phyloP scores from a whole-genome alignment of 2,888 invertebrate species.

The Mesorhabditis belari region DNA sequence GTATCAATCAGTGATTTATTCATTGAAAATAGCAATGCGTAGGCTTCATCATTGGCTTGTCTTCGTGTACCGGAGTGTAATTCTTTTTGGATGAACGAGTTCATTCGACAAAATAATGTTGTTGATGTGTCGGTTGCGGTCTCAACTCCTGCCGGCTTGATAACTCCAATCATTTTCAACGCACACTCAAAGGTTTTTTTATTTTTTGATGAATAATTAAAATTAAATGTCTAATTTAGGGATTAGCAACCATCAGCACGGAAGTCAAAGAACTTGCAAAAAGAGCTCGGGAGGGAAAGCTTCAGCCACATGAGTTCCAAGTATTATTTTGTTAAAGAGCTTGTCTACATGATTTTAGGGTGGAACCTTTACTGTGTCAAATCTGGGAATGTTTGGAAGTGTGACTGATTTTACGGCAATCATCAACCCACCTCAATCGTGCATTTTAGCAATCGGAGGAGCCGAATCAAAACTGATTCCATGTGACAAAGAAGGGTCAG shows the following conservation, averaged over 20 bases:
- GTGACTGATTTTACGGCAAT: slow-evolving; percentile 66
- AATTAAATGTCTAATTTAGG: slow-evolving; percentile 16
- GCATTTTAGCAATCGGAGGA: slow-evolving; percentile 64
- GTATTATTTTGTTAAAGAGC: slow-evolving; percentile 7
- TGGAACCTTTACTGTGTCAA: slow-evolving; percentile 61
- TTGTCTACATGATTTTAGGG: slow-evolving; percentile 55
- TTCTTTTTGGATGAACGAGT: slow-evolving; percentile 85
- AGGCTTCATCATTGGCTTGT: slow-evolving; percentile 63
- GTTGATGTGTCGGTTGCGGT: slow-evolving; percentile 97
- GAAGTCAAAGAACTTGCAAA: slow-evolving; percentile 42
- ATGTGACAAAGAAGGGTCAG: slow-evolving; percentile 38
- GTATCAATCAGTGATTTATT: too few relatives aligned
- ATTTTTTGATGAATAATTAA: neutral
- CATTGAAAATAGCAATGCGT: neutral
- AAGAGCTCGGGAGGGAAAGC: slow-evolving; percentile 58
- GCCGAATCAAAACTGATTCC: slow-evolving; percentile 48
- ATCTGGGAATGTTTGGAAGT: slow-evolving; percentile 64
- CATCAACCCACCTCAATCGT: slow-evolving; percentile 69
- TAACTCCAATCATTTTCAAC: slow-evolving; percentile 83
- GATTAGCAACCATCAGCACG: slow-evolving; percentile 43
- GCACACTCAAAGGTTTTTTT: slow-evolving; percentile 55
- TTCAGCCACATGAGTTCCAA: slow-evolving; percentile 66
- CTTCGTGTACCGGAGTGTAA: slow-evolving; percentile 66
- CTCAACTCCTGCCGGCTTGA: slow-evolving; percentile 84
- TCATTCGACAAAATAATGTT: slow-evolving; percentile 57